Conservation (phyloP, 2,797 vertebrate genomes). For the Peromyscus melanophrys region DNA sequence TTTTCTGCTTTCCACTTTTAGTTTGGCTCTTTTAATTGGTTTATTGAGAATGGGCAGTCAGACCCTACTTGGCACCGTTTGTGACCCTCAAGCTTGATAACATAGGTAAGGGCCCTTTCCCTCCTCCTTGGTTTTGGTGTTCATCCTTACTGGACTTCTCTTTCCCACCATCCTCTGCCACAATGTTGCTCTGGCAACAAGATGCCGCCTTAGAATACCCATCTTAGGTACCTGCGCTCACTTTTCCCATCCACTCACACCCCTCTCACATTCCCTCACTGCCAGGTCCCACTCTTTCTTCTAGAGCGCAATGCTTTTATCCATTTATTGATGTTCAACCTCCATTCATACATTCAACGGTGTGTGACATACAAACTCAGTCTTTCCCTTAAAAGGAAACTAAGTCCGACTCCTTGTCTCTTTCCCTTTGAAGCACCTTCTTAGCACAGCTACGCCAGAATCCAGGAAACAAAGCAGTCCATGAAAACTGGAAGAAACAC, state of each 20-base stretch:
- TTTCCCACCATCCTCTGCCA: background rate
- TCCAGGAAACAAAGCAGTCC: background rate
- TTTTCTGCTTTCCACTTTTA: background rate
- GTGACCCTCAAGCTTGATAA: background rate
- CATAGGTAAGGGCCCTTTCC: background rate
- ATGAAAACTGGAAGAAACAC: background rate
- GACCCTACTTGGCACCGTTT: background rate
- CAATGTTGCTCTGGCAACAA: background rate
- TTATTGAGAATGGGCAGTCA: background rate
- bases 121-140: background rate
- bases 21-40: background rate
- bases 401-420: background rate
- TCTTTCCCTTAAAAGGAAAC: slow-evolving; percentile 18
- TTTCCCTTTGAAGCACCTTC: background rate
- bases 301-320: background rate
- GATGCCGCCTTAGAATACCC: background rate
- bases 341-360: slow-evolving; percentile 19
- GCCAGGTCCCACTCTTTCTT: background rate
- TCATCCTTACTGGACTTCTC: background rate
- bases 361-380: background rate
- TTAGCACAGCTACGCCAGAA: background rate
- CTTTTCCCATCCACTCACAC: background rate
- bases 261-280: background rate
- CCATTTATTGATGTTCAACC: background rate
- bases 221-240: too few relatives aligned